Evolutionary conservation across 2,113 vertebrate species (phyloP), one percentile per base, ranked within the genome.

Genomic region (Pseudorasbora parva): DNA sequence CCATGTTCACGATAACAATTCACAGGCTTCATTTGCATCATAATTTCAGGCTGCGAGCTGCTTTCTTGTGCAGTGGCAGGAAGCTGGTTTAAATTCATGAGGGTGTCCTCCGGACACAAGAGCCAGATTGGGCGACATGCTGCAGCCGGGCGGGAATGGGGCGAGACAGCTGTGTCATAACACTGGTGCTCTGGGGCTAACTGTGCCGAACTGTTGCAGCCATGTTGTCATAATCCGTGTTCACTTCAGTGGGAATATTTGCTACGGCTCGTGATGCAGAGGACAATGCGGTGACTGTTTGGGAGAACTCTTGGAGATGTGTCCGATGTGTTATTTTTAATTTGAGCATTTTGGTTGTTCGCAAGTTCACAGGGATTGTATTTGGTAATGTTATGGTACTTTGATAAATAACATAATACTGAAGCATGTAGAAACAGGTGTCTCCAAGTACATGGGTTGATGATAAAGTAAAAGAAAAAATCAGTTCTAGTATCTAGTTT

Each of bases 1-100:
- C 83, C 83, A 80, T 85, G 86, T 86, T 84, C 77, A 77, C 75
- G 85, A 86, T 86, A 84, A 83, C 81, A 86, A 88, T 86, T 88
- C 87, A 85, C 82, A 81, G 76, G 66, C 71, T 82, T 88, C 80
- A 86, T 89, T 88, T 89, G 86, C 86, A 89, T 89, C 68, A 86
- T 71, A 86, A 86, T 87, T 82, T 57, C 74, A 60, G 68, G 10
- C 82, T 60, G 71, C 14, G 49, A 43, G 37, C 72, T 49, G 81
- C 57, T 81, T 47, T 21, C 30, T 76, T 75, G 57, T 23, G 21
- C 62, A 17, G 30, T 73, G 57, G 49, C 54, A 72, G 66, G 60
- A 78, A 78, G 69, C 85, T 85, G 83, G 87, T 85, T 87, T 81
- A 87, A 81, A 87, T 88, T 85, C 88, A 87, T 84, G 83, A 88